These are phyloP conservation scores for Chiloscyllium punctatum DNA, from an alignment of 2,797 vertebrate species.

Conservation along the genomic window DNA sequence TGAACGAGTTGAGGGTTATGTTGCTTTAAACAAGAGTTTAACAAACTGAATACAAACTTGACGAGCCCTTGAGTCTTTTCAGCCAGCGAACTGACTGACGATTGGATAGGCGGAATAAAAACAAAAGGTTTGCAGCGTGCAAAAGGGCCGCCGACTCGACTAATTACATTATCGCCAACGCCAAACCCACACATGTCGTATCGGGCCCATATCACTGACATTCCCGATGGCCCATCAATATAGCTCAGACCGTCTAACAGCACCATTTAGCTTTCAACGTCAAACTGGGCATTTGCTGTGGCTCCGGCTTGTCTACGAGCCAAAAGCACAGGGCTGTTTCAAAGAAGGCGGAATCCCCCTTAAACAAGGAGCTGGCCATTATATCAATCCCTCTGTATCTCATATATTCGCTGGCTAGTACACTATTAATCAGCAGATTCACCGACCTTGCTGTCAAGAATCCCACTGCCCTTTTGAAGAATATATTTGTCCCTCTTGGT, in stretches of 20 bases:
- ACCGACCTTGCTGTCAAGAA: background rate
- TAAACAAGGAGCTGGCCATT: background rate
- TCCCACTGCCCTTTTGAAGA: background rate
- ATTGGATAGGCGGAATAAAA: background rate
- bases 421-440: background rate
- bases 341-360: background rate
- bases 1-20: background rate
- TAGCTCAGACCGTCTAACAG: slow-evolving; percentile 59
- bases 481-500: background rate
- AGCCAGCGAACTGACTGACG: background rate
- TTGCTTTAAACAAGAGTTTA: no score
- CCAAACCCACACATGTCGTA: slow-evolving; percentile 43
- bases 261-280: slow-evolving; percentile 74
- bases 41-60: background rate
- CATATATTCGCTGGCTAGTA: background rate
- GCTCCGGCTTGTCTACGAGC: slow-evolving; percentile 76
- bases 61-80: background rate
- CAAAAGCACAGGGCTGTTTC: slow-evolving; percentile 43
- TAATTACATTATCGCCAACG: slow-evolving; percentile 53
- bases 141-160: background rate
- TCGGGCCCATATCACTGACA: slow-evolving; percentile 60
- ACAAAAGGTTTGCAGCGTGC: background rate
- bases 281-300: slow-evolving; percentile 73
- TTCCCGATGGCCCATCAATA: slow-evolving; percentile 65
- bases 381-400: background rate